These are phyloP conservation scores for Cryptophagus acutangulus DNA, from an alignment of 2,888 invertebrate genomes.

Conservation along the genomic window DNA sequence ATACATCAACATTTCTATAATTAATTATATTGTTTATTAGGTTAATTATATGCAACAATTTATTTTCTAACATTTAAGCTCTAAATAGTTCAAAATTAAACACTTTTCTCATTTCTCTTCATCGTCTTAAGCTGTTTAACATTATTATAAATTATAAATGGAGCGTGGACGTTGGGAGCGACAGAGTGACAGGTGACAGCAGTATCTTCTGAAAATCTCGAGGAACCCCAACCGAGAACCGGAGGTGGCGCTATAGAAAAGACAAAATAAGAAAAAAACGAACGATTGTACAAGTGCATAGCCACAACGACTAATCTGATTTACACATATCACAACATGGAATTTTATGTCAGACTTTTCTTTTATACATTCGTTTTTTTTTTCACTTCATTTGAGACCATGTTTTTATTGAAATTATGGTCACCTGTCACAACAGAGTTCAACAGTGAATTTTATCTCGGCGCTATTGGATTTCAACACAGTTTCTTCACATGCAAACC, in stretches of 20 bases:
- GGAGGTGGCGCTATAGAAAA: conserved; percentile 25
- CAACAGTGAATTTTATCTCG: conserved; percentile 15
- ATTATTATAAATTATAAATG: neutral
- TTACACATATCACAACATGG: conserved; percentile 24
- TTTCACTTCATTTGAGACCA: conserved; percentile 6
- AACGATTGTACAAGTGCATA: conserved; percentile 18
- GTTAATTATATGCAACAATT: too few species aligned
- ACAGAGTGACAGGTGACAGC: conserved; percentile 25
- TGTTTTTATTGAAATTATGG: conserved; percentile 23
- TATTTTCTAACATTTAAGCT: too few species aligned
- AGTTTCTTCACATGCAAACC: conserved; percentile 4
- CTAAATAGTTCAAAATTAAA: too few species aligned
- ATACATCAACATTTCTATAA: too few species aligned
- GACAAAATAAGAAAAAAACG: conserved; percentile 8
- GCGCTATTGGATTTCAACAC: conserved; percentile 19
- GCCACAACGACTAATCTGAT: conserved; percentile 22
- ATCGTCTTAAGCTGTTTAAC: too few species aligned
- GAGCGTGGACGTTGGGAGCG: conserved; percentile 9
- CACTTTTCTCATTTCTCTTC: too few species aligned
- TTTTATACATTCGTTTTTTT: conserved; percentile 2
- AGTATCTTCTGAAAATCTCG: conserved; percentile 23
- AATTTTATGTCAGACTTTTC: conserved; percentile 16
- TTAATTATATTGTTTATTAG: too few species aligned
- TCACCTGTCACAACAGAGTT: conserved; percentile 20
- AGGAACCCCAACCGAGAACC: conserved; percentile 22